Percentiles rank a stretch among this genome's conserved stretches.
phyloP scores from a whole-genome alignment of 2,113 vertebrate species.

The Siniperca knerii region DNA sequence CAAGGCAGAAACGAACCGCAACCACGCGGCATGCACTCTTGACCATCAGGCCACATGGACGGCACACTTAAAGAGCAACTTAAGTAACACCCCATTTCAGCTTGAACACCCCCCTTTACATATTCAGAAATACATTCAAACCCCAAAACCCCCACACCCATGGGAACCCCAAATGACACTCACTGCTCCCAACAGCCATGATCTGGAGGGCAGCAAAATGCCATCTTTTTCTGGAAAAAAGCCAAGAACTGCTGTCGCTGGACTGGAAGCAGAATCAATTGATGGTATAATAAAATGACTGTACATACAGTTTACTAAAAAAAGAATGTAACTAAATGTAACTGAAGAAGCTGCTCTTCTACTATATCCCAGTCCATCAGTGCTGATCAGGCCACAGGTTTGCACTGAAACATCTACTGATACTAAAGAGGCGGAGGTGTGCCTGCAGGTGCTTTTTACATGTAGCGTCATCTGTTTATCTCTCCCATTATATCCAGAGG shows the following conservation, averaged over 20 bases:
- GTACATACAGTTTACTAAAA: neutral
- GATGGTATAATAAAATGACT: neutral
- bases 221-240: neutral
- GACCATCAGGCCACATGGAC: neutral
- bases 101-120: neutral
- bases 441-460: slow-evolving; percentile 6
- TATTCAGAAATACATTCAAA: neutral
- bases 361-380: neutral
- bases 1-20: neutral
- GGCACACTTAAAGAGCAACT: neutral
- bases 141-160: neutral
- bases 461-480: slow-evolving; percentile 13
- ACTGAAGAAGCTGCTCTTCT: neutral
- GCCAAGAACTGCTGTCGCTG: neutral
- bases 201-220: neutral
- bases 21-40: neutral
- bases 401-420: neutral
- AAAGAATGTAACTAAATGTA: neutral
- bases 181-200: neutral
- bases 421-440: slow-evolving; percentile 1
- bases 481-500: slow-evolving; percentile 11
- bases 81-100: neutral
- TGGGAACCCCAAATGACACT: neutral
- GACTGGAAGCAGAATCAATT: neutral
- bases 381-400: neutral